Evolutionary conservation across 2,797 vertebrate genomes (phyloP), one percentile per base, ranked within the genome.

Genomic region (Malurus splendens): DNA sequence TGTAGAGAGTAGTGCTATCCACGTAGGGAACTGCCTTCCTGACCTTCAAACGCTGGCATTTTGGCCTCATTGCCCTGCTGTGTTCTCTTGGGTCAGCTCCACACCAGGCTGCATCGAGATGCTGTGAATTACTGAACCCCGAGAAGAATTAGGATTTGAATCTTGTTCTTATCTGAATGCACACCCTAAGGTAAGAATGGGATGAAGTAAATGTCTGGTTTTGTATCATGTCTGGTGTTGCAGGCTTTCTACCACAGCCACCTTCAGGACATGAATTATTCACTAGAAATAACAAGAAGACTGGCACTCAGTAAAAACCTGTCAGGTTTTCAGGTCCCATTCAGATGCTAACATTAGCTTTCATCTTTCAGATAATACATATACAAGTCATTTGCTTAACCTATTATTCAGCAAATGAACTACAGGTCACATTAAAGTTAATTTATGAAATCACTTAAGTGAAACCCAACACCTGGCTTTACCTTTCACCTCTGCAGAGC

Each of bases 401-500:
- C 64, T 84, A 42, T 70, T 85, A 66, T 65, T 83, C 17, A 15
- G 50, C 79, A 89, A 79, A 90, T 65, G 73, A 85, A 32, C 68
- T 72, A 38, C 76, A 73, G 87, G 84, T 78, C 86, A 76, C 73
- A 64, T 73, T 54, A 27, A 90, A 86, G 50, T 56, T 87, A 92
- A 93, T 94, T 85, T 92, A 94, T 90, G 25, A 94, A 94, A 94
- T 93, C 78, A 67, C 59, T 89, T 64, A 54, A 80, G 41, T 90
- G 94, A 90, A 94, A 94, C 50, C 39, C 38, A 32, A 93, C 76
- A 92, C 90, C 77, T 82, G 68, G 38, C 62, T 80, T 78, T 80
- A 50, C 61, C 48, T 80, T 86, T 77, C 55, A 38, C 62, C 5
- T 82, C 66, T 74, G 55, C 81, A 81, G 70, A 76, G 54, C 36